phyloP scores from a whole-genome alignment of 1,140 invertebrate species.

The Zaprionus nigranus region DNA sequence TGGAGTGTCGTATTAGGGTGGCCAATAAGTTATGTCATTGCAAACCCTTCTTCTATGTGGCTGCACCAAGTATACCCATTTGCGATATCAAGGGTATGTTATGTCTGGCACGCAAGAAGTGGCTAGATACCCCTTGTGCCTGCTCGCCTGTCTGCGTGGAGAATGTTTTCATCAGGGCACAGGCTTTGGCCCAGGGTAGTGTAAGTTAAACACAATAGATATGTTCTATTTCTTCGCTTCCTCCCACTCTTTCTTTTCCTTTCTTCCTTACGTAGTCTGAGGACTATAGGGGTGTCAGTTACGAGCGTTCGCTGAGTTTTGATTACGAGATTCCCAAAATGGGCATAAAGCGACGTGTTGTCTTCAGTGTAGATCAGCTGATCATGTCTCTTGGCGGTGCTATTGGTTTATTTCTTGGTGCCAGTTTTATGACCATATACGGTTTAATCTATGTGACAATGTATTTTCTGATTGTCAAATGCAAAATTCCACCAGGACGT shows the following conservation, averaged over 20 bases:
- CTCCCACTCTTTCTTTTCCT: neutral
- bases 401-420: constrained; percentile 77
- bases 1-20: constrained; percentile 70
- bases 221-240: neutral
- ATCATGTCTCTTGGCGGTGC: constrained; percentile 80
- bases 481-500: constrained; percentile 28
- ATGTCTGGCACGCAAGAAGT: constrained; percentile 60
- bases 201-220: constrained; percentile 37
- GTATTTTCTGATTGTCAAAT: constrained; percentile 50
- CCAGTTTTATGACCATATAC: constrained; percentile 78
- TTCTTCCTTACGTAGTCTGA: constrained; percentile 33
- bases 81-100: constrained; percentile 67
- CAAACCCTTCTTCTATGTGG: constrained; percentile 75
- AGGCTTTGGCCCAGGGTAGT: constrained; percentile 45
- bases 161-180: constrained; percentile 53
- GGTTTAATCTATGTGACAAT: constrained; percentile 58
- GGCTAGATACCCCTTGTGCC: constrained; percentile 54
- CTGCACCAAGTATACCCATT: constrained; percentile 36
- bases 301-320: constrained; percentile 48
- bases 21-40: constrained; percentile 65
- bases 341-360: constrained; percentile 74
- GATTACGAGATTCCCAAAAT: constrained; percentile 61
- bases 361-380: constrained; percentile 78
- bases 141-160: constrained; percentile 66
- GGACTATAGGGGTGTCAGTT: constrained; percentile 48